Percentiles rank a stretch among this genome's conserved stretches.
Evolutionary conservation across 2,888 invertebrate genomes (phyloP).

Genomic region (Lissonota sp.): DNA sequence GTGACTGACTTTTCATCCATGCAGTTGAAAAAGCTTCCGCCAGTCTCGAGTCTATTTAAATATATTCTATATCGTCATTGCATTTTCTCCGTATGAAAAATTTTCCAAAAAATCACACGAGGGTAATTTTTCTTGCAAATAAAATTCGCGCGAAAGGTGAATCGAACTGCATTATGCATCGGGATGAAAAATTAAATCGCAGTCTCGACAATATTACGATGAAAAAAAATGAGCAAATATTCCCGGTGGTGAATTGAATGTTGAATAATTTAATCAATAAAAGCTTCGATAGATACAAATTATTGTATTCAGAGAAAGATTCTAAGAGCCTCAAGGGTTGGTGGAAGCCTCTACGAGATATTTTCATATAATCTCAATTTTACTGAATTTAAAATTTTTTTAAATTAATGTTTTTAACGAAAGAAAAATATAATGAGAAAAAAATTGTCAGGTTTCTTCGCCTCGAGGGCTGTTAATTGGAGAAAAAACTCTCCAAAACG

Average conservation of each 20-base stretch:
- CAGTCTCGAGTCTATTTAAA: background rate
- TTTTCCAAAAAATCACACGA: slow-evolving; percentile 13
- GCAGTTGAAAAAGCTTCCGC: slow-evolving; percentile 26
- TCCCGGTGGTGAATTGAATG: too few species aligned
- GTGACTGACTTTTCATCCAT: slow-evolving; percentile 55
- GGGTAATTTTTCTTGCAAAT: slow-evolving; percentile 33
- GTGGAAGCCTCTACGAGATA: too few species aligned
- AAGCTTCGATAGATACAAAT: background rate
- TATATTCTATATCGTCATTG: slow-evolving; percentile 26
- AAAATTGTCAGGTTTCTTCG: too few species aligned
- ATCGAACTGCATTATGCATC: slow-evolving; percentile 51
- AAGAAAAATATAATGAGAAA: too few species aligned
- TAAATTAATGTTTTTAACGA: too few species aligned
- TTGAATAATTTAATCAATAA: too few species aligned
- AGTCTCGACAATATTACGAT: slow-evolving; percentile 28
- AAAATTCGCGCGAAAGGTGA: slow-evolving; percentile 8
- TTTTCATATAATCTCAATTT: too few species aligned
- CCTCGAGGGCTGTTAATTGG: too few species aligned
- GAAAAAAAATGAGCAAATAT: background rate
- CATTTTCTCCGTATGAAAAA: background rate
- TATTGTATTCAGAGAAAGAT: too few species aligned
- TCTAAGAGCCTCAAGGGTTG: too few species aligned
- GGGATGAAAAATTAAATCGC: slow-evolving; percentile 27
- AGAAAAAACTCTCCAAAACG: too few species aligned
- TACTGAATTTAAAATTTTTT: too few species aligned